Evolutionary conservation across 2,113 vertebrate genomes (phyloP), one percentile per base, ranked within the genome.

Genomic region (Hypocryptadius cinnamomeus): DNA sequence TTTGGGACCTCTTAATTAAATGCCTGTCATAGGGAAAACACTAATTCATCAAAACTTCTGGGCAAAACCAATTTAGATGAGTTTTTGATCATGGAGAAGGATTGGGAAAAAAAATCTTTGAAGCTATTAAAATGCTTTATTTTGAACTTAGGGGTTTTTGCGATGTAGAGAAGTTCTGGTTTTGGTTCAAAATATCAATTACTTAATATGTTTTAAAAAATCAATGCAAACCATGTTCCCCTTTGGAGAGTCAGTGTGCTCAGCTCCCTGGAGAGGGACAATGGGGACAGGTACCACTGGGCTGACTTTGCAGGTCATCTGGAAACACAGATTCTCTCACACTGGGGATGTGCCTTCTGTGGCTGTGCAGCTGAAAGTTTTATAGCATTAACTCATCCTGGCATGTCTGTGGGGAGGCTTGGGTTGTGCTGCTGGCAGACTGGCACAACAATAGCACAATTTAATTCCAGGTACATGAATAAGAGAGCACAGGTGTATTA

Each of bases 301-400:
- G 13, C 35, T 4, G 10, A 59, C 39, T 30, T 72, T 54, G 30
- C 47, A 61, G 42, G 17, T 69, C 35, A 42, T 71, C 37, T 23
- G 59, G 25, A 57, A 71, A 25, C 44, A 63, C 18, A 8, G 20
- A 6, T 77, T 40, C 23, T n/a, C 15, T 54, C 57, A 9, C 0
- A 0, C 30, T 9, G 11, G 13, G 37, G 37, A 8, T 51, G 48
- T 45, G 2, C 18, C 12, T 69, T 61, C 50, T 0, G 3, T 50
- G 50, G 35, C 45, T 22, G 4, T 6, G 15, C 7, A 66, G 24
- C 28, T 77, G 56, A 17, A 59, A n/a, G 10, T n/a, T 85, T 31
- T 63, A 11, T 27, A 77, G 37, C 30, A 10, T 54, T 61, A 79
- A 63, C 48, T 93, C 48, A 23, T 35, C 39, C 61, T 83, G 60